Evolutionary conservation across 92 coral and sea anemone species (phyloP), one percentile per base, ranked within the genome.

Genomic region (Palythoa grandiflora): DNA sequence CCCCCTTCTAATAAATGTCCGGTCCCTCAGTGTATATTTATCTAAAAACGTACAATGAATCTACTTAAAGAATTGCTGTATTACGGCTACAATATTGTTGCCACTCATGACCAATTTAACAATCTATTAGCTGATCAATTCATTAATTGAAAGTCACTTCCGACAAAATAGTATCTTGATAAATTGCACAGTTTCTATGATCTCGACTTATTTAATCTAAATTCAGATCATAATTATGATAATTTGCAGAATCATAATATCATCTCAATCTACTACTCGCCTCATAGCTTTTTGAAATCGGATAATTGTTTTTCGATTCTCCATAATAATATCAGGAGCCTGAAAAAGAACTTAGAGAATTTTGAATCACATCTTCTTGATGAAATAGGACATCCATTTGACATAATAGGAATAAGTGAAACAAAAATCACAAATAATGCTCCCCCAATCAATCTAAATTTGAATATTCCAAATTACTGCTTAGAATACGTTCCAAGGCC

Each of bases 31-130:
- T n/a, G n/a, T n/a, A n/a, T n/a, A n/a, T n/a, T n/a, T n/a, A n/a
- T n/a, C n/a, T n/a, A n/a, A n/a, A n/a, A n/a, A n/a, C n/a, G n/a
- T n/a, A n/a, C n/a, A n/a, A n/a, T n/a, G n/a, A n/a, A n/a, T n/a
- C n/a, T n/a, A n/a, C n/a, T 78, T 47, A 78, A 78, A 78, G 68
- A 78, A 78, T 47, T 78, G 63, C 84, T 68, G 68, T 78, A 53
- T 51, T 78, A 78, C 63, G 84, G 84, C 61, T 51, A 63, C 63
- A 78, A 78, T 53, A 51, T 78, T 48, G 68, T 78, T 51, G 17
- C 38, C 61, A 78, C 84, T 51, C 84, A 6, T 63, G 84, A 40
- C 63, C 84, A 78, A 52, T 78, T 78, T 15, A 78, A 68, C 73
- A 68, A 21, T 68, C 73, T 68, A 21, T 68, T 68, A 68, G 40